Evolutionary conservation across 2,888 invertebrate genomes (phyloP).

Genomic region (Flexamia atlantica): DNA sequence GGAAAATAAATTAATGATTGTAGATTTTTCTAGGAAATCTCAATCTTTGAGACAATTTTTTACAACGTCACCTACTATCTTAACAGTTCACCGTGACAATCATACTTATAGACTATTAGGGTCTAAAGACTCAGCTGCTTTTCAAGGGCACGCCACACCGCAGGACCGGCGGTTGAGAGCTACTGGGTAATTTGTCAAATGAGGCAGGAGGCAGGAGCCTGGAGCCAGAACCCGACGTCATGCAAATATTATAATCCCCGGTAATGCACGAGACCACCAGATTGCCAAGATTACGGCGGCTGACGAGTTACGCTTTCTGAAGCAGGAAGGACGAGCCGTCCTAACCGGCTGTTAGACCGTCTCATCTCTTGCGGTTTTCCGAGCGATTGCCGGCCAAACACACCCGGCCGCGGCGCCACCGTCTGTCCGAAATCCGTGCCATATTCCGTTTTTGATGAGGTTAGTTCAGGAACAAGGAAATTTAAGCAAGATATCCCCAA

Average conservation of each 20-base stretch:
- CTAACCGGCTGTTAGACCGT: conserved; percentile 4
- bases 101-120: too few relatives aligned
- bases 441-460: conserved; percentile 11
- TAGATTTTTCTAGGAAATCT: too few relatives aligned
- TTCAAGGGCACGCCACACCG: background rate
- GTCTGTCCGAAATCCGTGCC: background rate
- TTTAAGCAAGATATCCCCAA: background rate
- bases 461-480: background rate
- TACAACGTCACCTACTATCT: too few relatives aligned
- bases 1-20: too few relatives aligned
- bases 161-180: background rate
- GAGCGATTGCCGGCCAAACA: background rate
- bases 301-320: background rate
- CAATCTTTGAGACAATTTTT: too few relatives aligned
- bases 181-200: conserved; percentile 8
- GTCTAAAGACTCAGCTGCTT: too few relatives aligned
- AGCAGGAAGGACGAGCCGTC: background rate
- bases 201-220: background rate
- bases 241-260: background rate
- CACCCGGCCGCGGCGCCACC: background rate
- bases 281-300: background rate
- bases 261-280: background rate
- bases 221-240: background rate
- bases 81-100: too few relatives aligned
- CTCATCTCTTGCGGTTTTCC: conserved; percentile 6